Percentiles rank a stretch among this genome's conserved stretches.
phyloP scores from a whole-genome alignment of 2,797 vertebrate genomes.

The Urosaurus nigricauda region DNA sequence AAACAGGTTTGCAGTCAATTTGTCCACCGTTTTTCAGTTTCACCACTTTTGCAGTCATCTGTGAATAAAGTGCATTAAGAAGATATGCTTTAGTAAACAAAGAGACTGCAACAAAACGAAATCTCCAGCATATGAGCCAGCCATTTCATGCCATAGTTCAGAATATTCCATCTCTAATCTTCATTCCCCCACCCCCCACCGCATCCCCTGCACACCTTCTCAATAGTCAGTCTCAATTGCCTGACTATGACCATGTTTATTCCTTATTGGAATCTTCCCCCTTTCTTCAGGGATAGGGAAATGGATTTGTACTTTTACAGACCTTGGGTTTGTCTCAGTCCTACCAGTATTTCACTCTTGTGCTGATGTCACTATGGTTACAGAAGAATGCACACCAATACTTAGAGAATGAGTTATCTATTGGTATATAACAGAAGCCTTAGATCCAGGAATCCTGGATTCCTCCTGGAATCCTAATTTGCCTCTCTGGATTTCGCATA shows the following conservation, averaged over 20 bases:
- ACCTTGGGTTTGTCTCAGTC: not conserved
- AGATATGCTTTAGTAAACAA: not conserved
- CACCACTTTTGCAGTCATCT: not conserved
- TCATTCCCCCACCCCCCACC: too few species aligned
- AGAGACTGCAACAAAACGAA: not conserved
- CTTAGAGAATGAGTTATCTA: too few species aligned
- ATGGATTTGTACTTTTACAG: not conserved
- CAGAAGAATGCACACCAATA: not conserved
- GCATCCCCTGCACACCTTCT: not conserved
- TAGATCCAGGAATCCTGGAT: too few species aligned
- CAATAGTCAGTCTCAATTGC: too few species aligned
- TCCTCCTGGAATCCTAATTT: too few species aligned
- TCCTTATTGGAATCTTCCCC: not conserved
- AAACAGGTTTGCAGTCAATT: conserved; percentile 29
- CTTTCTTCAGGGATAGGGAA: too few species aligned
- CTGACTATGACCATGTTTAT: not conserved
- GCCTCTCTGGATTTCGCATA: too few species aligned
- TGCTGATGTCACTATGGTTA: not conserved
- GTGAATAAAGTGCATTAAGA: conserved; percentile 41
- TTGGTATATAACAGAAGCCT: too few species aligned
- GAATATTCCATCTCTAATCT: not conserved
- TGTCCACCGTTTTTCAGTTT: conserved; percentile 9
- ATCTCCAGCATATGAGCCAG: not conserved
- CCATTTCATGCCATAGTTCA: not conserved
- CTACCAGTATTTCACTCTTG: not conserved